A percentile compares a stretch with the other conserved stretches of the same genome.
These are phyloP conservation scores for Holacanthella duospinosa DNA, from an alignment of 2,888 invertebrate species.

Conservation along the genomic window DNA sequence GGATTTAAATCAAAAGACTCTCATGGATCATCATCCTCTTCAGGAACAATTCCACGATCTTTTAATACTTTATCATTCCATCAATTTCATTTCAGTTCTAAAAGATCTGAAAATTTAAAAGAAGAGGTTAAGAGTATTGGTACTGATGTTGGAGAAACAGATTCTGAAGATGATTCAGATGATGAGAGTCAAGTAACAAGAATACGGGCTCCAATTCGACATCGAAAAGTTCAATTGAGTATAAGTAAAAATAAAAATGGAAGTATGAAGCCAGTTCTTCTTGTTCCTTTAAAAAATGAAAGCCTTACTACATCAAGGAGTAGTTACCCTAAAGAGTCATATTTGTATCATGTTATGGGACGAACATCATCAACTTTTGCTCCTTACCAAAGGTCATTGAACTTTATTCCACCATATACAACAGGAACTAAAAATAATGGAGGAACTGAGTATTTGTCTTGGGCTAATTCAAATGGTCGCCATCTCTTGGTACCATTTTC, in stretches of 20 bases:
- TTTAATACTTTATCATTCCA: background rate
- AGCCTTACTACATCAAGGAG: constrained; percentile 32
- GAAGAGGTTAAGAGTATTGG: background rate
- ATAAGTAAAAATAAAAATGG: constrained; percentile 1
- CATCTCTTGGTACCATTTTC: constrained; percentile 37
- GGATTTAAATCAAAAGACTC: background rate
- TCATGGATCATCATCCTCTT: background rate
- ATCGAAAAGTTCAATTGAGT: background rate
- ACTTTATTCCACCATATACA: constrained; percentile 26
- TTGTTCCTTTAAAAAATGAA: constrained; percentile 36
- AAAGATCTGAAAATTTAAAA: background rate
- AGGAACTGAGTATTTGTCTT: constrained; percentile 20
- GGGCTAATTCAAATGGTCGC: constrained; percentile 20
- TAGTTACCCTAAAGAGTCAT: constrained; percentile 37
- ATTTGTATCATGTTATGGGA: constrained; percentile 36
- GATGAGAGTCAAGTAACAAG: constrained; percentile 15
- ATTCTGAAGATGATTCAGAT: constrained; percentile 7
- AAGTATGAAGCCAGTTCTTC: constrained; percentile 28
- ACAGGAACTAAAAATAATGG: constrained; percentile 9
- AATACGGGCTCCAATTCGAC: background rate
- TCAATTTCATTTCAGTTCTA: background rate
- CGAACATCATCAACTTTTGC: constrained; percentile 37
- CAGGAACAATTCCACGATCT: background rate
- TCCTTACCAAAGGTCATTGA: constrained; percentile 38
- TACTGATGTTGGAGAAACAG: background rate